Conservation (phyloP, 2,888 invertebrate genomes). For the Microctonus hyperodae region DNA sequence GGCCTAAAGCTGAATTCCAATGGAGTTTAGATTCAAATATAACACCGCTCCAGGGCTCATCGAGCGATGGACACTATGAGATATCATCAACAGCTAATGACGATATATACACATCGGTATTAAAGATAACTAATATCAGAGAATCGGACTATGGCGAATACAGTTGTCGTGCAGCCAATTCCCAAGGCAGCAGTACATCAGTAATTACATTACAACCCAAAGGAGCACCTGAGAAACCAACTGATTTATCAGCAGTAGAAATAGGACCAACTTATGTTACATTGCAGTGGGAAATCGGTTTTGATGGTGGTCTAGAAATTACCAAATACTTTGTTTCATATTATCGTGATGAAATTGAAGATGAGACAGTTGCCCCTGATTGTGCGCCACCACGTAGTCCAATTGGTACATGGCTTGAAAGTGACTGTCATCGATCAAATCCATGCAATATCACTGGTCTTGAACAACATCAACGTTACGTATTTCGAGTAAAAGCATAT, state of each 20-base stretch:
- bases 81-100: slow-evolving; percentile 84
- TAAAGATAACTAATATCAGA: slow-evolving; percentile 77
- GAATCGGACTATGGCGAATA: slow-evolving; percentile 92
- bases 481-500: slow-evolving; percentile 88
- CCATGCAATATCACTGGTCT: slow-evolving; percentile 88
- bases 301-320: slow-evolving; percentile 86
- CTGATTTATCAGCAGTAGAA: slow-evolving; percentile 74
- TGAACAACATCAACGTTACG: slow-evolving; percentile 86
- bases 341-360: slow-evolving; percentile 71
- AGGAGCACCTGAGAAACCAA: slow-evolving; percentile 86
- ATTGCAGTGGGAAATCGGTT: slow-evolving; percentile 87
- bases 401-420: slow-evolving; percentile 78
- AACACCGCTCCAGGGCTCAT: slow-evolving; percentile 76
- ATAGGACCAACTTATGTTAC: slow-evolving; percentile 82
- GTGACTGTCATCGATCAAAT: slow-evolving; percentile 84
- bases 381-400: slow-evolving; percentile 69
- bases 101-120: slow-evolving; percentile 83
- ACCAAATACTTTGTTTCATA: slow-evolving; percentile 90
- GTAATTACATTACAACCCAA: slow-evolving; percentile 84
- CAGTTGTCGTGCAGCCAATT: slow-evolving; percentile 86
- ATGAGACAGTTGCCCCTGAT: slow-evolving; percentile 70
- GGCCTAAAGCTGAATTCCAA: slow-evolving; percentile 91
- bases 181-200: slow-evolving; percentile 78
- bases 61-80: slow-evolving; percentile 84
- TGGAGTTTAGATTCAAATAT: slow-evolving; percentile 85